These are phyloP conservation scores for Phylloscopus collybita DNA, from an alignment of 2,797 vertebrate species.

Conservation along the genomic window DNA sequence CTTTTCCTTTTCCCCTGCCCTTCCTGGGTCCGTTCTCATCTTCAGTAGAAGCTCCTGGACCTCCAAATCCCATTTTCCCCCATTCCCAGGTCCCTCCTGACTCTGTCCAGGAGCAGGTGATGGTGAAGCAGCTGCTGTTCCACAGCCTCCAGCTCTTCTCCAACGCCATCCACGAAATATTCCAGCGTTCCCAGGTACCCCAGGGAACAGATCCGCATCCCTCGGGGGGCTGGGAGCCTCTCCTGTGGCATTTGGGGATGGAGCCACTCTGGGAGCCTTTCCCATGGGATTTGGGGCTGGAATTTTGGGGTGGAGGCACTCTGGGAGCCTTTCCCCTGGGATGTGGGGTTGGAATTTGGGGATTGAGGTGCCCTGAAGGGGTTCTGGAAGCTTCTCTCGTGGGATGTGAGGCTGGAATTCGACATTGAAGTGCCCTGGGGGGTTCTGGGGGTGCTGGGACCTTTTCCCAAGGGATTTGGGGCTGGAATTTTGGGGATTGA, in stretches of 20 bases:
- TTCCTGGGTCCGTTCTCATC: too few relatives aligned
- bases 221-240: background rate
- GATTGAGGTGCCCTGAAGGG: too few relatives aligned
- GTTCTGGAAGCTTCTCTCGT: too few relatives aligned
- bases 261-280: background rate
- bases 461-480: too few relatives aligned
- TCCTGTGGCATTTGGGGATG: background rate
- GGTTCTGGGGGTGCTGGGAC: too few relatives aligned
- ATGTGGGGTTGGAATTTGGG: background rate
- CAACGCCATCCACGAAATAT: background rate
- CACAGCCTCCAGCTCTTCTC: background rate
- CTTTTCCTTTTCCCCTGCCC: too few relatives aligned
- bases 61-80: background rate
- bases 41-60: too few relatives aligned
- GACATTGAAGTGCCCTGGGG: too few relatives aligned
- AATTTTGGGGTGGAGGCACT: background rate
- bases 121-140: background rate
- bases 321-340: background rate
- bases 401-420: too few relatives aligned
- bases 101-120: background rate
- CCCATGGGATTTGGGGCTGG: background rate
- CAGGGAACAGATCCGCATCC: fast-evolving
- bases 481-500: too few relatives aligned
- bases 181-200: background rate
- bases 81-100: background rate